phyloP scores from a whole-genome alignment of 2,888 invertebrate genomes.

The Machimus rusticus region DNA sequence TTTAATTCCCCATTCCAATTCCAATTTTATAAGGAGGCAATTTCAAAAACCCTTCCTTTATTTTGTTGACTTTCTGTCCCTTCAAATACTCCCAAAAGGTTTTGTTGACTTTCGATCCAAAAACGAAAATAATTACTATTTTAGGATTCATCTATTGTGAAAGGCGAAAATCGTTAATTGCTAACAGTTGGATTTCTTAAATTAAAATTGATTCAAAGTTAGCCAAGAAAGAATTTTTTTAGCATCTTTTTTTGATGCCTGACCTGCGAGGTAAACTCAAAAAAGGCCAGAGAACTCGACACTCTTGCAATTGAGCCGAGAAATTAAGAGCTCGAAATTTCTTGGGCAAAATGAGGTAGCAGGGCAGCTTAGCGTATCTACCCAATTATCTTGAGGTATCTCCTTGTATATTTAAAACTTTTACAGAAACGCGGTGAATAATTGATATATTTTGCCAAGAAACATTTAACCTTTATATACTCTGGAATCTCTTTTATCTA shows the following conservation, averaged over 20 bases:
- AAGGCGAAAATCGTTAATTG: neutral
- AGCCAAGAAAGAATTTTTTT: neutral
- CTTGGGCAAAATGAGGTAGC: neutral
- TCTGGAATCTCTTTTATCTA: neutral
- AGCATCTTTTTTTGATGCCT: too few species aligned
- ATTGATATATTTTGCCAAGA: neutral
- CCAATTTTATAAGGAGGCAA: neutral
- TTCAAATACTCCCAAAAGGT: neutral
- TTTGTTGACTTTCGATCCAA: neutral
- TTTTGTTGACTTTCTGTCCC: neutral
- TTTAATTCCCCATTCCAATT: neutral
- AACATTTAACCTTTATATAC: neutral
- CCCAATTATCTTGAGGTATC: neutral
- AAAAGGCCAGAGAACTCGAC: neutral
- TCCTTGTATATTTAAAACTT: neutral
- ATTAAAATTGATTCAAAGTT: neutral
- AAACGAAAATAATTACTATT: neutral
- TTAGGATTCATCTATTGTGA: neutral
- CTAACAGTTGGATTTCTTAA: neutral
- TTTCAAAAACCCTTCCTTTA: neutral
- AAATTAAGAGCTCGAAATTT: neutral
- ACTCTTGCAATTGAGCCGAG: neutral
- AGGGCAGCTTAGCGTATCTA: neutral
- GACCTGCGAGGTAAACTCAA: too few species aligned
- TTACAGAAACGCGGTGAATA: neutral